A percentile compares a stretch with the other conserved stretches of the same genome.
These are phyloP conservation scores for Danionella dracula DNA, from an alignment of 2,797 vertebrate genomes.

Conservation along the genomic window DNA sequence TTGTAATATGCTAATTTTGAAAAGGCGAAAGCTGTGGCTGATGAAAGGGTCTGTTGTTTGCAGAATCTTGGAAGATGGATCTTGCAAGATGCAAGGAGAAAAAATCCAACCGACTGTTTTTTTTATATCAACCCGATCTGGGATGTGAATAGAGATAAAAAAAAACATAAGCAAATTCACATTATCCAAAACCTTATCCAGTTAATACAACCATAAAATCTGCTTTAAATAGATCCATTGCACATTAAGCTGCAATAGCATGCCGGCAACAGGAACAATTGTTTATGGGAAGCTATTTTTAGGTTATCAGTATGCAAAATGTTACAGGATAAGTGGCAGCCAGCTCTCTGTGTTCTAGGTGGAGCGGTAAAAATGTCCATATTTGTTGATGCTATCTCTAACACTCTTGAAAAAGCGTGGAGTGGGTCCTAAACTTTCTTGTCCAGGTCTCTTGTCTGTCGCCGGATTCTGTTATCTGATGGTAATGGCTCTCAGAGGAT, in stretches of 20 bases:
- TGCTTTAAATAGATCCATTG: not conserved
- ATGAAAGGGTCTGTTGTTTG: slow-evolving; percentile 43
- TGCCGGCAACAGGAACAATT: not conserved
- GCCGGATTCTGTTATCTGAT: slow-evolving; percentile 47
- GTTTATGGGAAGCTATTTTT: slow-evolving; percentile 10
- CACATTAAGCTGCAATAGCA: not conserved
- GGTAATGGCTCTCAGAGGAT: slow-evolving; percentile 42
- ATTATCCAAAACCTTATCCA: slow-evolving; percentile 2
- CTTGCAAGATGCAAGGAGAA: slow-evolving; percentile 45
- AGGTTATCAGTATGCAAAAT: slow-evolving; percentile 24
- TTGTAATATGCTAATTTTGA: slow-evolving; percentile 49
- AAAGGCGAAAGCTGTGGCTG: slow-evolving; percentile 43
- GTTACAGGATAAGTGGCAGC: slow-evolving; percentile 19
- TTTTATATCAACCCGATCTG: slow-evolving; percentile 47
- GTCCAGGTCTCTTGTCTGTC: slow-evolving; percentile 30
- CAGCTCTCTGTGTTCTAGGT: slow-evolving; percentile 8
- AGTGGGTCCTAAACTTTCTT: slow-evolving; percentile 22
- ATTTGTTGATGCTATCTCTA: slow-evolving; percentile 31
- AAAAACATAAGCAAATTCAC: slow-evolving; percentile 38
- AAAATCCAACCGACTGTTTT: slow-evolving; percentile 43
- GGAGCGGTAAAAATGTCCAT: slow-evolving; percentile 3
- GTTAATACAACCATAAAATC: slow-evolving; percentile 11
- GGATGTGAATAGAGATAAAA: slow-evolving; percentile 39
- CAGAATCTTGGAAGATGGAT: slow-evolving; percentile 42
- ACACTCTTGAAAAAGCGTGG: slow-evolving; percentile 16